Evolutionary conservation across 2,113 vertebrate species (phyloP).

Genomic region (Quiscalus mexicanus): DNA sequence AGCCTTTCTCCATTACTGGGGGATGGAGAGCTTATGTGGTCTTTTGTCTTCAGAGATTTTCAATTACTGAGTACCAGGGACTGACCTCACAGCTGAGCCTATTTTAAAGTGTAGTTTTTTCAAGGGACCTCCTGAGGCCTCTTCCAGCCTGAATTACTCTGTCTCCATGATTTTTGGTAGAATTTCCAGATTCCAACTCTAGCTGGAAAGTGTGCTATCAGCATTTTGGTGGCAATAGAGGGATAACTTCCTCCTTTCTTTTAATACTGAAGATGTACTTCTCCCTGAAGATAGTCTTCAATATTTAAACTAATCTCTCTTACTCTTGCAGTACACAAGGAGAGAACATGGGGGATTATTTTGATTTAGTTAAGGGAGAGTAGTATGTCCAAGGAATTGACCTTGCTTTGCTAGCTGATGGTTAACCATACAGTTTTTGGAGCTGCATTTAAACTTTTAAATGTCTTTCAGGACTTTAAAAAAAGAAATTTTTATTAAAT

Average conservation of each 20-base stretch:
- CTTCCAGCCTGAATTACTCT: neutral
- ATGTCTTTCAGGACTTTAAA: neutral
- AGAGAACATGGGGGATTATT: neutral
- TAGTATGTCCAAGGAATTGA: neutral
- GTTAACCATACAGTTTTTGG: neutral
- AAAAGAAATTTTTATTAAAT: neutral
- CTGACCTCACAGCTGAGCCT: neutral
- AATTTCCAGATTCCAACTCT: neutral
- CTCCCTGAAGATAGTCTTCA: neutral
- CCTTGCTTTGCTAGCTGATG: neutral
- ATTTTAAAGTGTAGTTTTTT: neutral
- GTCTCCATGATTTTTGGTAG: neutral
- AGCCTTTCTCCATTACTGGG: neutral
- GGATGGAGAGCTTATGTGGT: neutral
- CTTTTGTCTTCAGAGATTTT: neutral
- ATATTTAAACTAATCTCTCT: neutral
- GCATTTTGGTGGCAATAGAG: neutral
- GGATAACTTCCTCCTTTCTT: neutral
- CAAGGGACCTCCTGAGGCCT: neutral
- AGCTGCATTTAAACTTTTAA: neutral
- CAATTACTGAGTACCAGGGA: neutral
- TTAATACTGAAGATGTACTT: neutral
- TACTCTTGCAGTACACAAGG: neutral
- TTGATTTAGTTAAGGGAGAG: neutral
- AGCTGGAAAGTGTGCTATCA: neutral